Conservation (phyloP, 2,797 vertebrate genomes). For the Urocyon cinereoargenteus region DNA sequence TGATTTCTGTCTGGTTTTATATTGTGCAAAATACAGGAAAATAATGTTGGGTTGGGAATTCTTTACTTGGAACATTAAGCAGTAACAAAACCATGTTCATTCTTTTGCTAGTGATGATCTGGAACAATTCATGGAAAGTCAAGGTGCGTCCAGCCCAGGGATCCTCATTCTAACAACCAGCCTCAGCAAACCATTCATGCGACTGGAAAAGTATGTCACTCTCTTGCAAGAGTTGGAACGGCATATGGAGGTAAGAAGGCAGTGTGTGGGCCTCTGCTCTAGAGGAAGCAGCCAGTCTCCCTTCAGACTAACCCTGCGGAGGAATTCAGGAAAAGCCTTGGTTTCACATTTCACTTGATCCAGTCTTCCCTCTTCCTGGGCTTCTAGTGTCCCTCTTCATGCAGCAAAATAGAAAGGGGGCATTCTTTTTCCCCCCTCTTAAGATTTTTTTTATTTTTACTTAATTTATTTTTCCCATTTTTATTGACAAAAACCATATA, state of each 20-base stretch:
- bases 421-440: neutral
- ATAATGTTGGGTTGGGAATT: neutral
- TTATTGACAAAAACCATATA: neutral
- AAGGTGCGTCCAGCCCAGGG: slow-evolving; percentile 94
- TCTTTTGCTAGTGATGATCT: slow-evolving; percentile 93
- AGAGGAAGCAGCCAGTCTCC: neutral
- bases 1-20: slow-evolving; percentile 1
- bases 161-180: slow-evolving; percentile 96
- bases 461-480: neutral
- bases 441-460: neutral
- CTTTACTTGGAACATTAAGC: neutral
- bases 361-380: neutral
- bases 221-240: slow-evolving; percentile 97
- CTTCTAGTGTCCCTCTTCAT: neutral
- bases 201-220: slow-evolving; percentile 97
- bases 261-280: neutral
- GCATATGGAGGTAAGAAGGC: slow-evolving; percentile 95
- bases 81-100: slow-evolving; percentile 22
- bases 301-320: neutral
- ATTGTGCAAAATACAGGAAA: neutral
- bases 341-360: neutral
- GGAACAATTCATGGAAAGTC: slow-evolving; percentile 97
- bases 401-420: neutral
- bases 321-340: neutral
- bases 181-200: slow-evolving; percentile 98